These are phyloP conservation scores for Eretmochelys imbricata DNA, from an alignment of 2,113 vertebrate species.

Conservation along the genomic window DNA sequence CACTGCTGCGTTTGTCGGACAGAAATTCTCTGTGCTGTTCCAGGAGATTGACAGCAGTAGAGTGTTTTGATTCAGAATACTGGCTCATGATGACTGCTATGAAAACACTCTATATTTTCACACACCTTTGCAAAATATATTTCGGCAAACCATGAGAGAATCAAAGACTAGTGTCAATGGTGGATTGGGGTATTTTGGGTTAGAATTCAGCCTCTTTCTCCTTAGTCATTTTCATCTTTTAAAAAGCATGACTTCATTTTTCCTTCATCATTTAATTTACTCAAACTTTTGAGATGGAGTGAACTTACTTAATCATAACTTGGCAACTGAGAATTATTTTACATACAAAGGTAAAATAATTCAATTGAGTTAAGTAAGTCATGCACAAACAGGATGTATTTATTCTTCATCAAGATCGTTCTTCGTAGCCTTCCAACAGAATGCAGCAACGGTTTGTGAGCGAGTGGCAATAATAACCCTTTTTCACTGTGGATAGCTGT, in stretches of 20 bases:
- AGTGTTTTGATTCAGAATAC: not conserved
- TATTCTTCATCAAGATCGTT: not conserved
- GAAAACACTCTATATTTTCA: not conserved
- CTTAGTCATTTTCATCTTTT: not conserved
- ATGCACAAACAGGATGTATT: not conserved
- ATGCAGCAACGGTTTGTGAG: not conserved
- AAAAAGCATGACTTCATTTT: not conserved
- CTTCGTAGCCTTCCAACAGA: not conserved
- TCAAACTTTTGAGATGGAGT: not conserved
- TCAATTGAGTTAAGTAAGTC: not conserved
- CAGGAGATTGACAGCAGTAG: not conserved
- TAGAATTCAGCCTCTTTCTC: not conserved
- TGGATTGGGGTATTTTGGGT: not conserved
- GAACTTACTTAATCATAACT: not conserved
- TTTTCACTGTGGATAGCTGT: not conserved
- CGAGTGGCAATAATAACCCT: rapidly evolving
- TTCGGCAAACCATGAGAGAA: not conserved
- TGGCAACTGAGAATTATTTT: not conserved
- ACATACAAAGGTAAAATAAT: not conserved
- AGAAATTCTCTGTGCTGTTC: not conserved
- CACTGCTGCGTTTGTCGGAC: not conserved
- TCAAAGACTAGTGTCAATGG: not conserved
- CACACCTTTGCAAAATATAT: not conserved
- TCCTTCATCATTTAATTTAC: not conserved
- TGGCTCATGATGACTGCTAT: not conserved